Evolutionary conservation across 2,888 invertebrate species (phyloP).

Genomic region (Sminthurinus aureus): DNA sequence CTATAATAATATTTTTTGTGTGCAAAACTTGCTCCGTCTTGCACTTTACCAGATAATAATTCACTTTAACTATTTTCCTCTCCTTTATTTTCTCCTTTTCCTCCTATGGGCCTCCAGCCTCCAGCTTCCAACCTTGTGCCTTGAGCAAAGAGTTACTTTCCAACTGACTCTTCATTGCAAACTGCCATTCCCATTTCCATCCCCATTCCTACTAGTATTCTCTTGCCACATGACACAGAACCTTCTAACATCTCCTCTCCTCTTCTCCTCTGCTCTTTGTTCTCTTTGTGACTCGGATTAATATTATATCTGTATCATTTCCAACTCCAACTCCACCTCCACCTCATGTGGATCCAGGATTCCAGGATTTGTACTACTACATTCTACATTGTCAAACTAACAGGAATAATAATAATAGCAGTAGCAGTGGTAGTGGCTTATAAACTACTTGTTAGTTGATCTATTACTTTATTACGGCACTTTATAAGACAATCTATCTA

Average conservation of each 20-base stretch:
- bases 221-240: no score
- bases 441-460: slow-evolving; percentile 9
- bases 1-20: slow-evolving; percentile 29
- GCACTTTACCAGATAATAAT: slow-evolving; percentile 58
- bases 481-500: slow-evolving; percentile 29
- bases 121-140: slow-evolving; percentile 12
- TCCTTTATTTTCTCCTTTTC: no score
- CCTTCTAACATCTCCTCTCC: slow-evolving; percentile 32
- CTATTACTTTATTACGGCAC: slow-evolving; percentile 29
- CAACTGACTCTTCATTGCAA: no score
- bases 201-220: no score
- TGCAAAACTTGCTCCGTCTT: slow-evolving; percentile 58
- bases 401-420: no score
- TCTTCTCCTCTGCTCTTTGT: background rate
- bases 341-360: no score
- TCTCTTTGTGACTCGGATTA: background rate
- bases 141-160: no score
- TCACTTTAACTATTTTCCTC: slow-evolving; percentile 53
- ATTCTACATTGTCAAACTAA: no score
- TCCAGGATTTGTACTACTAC: no score
- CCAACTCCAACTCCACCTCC: background rate
- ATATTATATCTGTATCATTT: background rate
- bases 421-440: background rate
- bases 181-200: no score
- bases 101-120: background rate